Percentiles rank a stretch among this genome's conserved stretches.
These are phyloP conservation scores for Osedax fenrisi DNA, from an alignment of 2,888 invertebrate genomes.

Conservation along the genomic window DNA sequence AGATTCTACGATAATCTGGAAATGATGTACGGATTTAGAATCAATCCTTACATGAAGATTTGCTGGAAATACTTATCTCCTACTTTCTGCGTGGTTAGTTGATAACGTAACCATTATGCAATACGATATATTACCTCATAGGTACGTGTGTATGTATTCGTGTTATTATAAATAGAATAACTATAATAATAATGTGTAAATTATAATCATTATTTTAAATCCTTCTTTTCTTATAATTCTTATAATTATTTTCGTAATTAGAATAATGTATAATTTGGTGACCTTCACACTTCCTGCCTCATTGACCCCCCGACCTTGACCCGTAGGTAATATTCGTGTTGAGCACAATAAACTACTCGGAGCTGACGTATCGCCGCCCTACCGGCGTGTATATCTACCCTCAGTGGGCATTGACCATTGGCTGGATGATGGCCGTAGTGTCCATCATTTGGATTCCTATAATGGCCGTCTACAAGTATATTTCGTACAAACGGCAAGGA, in stretches of 20 bases:
- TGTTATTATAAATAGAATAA: too few relatives aligned
- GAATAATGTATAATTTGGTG: too few relatives aligned
- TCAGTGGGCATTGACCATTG: background rate
- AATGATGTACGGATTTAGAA: conserved; percentile 64
- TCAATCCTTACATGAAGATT: conserved; percentile 54
- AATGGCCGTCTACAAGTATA: conserved; percentile 35
- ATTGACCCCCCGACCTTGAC: too few relatives aligned
- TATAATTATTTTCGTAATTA: too few relatives aligned
- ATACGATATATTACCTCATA: too few relatives aligned
- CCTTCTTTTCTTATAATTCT: too few relatives aligned
- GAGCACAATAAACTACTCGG: conserved; percentile 43
- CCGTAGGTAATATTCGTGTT: conserved; percentile 40
- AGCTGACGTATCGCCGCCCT: conserved; percentile 42
- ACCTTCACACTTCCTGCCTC: too few relatives aligned
- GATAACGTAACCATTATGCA: too few relatives aligned
- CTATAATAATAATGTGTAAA: too few relatives aligned
- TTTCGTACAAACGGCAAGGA: background rate
- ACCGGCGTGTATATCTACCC: conserved; percentile 29
- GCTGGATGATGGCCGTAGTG: background rate
- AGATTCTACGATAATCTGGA: conserved; percentile 67
- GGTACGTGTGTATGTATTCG: too few relatives aligned
- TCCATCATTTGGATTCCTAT: conserved; percentile 5
- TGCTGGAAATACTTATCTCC: conserved; percentile 57
- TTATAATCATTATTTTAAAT: too few relatives aligned
- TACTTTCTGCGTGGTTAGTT: conserved; percentile 54